phyloP scores from a whole-genome alignment of 2,797 vertebrate genomes.

The Pteropus rufus region DNA sequence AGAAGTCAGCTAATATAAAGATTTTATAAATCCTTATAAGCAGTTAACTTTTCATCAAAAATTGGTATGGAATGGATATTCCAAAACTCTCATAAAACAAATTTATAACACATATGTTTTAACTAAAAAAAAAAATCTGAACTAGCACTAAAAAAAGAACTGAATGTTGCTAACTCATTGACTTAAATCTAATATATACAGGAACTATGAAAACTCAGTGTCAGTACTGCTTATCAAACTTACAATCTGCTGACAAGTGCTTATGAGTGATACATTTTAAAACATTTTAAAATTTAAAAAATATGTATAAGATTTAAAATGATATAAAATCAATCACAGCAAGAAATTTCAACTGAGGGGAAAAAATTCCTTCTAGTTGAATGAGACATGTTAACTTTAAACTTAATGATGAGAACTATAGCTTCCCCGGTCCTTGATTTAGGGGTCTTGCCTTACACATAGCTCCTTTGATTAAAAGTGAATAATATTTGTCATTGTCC shows the following conservation, averaged over 20 bases:
- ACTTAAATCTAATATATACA: conserved; percentile 1
- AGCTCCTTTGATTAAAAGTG: not conserved
- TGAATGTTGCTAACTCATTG: conserved; percentile 25
- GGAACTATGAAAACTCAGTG: not conserved
- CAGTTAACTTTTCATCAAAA: conserved; percentile 32
- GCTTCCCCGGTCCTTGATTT: not conserved
- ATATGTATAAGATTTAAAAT: conserved; percentile 29
- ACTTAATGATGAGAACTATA: not conserved
- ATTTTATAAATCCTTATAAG: conserved; percentile 39
- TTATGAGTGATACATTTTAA: conserved; percentile 25
- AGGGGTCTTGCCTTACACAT: conserved; percentile 6
- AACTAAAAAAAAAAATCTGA: conserved; percentile 41
- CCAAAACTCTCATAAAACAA: not conserved
- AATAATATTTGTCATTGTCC: not conserved
- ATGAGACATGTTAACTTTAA: conserved; percentile 5
- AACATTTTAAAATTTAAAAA: not conserved
- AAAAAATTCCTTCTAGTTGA: conserved; percentile 8
- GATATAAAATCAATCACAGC: not conserved
- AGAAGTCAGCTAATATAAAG: conserved; percentile 2
- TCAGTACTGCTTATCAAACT: conserved; percentile 30
- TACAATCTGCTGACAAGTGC: conserved; percentile 1
- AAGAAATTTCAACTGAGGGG: conserved; percentile 21
- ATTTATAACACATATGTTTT: not conserved
- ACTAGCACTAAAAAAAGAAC: conserved; percentile 10
- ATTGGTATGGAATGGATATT: not conserved